These are phyloP conservation scores for Hylomyscus alleni DNA, from an alignment of 2,797 vertebrate genomes.

Conservation along the genomic window DNA sequence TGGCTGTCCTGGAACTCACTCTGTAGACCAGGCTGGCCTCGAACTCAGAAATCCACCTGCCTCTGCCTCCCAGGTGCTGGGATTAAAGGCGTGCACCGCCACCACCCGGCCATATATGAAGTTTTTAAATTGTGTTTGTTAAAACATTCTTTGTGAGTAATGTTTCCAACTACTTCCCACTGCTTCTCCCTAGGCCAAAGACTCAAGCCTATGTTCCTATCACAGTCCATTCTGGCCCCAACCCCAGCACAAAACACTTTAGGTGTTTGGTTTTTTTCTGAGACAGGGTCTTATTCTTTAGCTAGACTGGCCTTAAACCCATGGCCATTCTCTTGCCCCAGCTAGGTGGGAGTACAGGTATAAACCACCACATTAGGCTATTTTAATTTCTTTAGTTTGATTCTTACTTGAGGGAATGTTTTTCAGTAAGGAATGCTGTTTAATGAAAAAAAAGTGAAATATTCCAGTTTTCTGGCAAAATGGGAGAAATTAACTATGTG, in stretches of 20 bases:
- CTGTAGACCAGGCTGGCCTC: too few species aligned
- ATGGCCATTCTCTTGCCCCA: neutral
- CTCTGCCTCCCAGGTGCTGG: too few species aligned
- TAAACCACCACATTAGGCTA: neutral
- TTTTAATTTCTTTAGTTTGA: neutral
- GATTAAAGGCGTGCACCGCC: too few species aligned
- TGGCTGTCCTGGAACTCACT: too few species aligned
- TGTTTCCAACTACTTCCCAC: neutral
- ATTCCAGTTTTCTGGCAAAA: neutral
- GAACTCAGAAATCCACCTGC: too few species aligned
- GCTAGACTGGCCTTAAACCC: neutral
- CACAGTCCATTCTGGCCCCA: neutral
- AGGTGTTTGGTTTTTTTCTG: neutral
- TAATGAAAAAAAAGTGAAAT: neutral
- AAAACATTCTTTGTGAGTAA: neutral
- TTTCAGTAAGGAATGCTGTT: constrained; percentile 15
- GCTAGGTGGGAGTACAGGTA: neutral
- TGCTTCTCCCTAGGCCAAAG: constrained; percentile 4
- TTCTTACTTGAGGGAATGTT: neutral
- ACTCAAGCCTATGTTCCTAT: neutral
- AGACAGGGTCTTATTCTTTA: neutral
- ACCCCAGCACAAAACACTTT: neutral
- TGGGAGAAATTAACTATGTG: neutral
- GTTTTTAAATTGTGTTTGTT: constrained; percentile 29
- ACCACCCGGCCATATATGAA: too few species aligned